Evolutionary conservation across 1,140 invertebrate species (phyloP).

Genomic region (Arctopsyche grandis): DNA sequence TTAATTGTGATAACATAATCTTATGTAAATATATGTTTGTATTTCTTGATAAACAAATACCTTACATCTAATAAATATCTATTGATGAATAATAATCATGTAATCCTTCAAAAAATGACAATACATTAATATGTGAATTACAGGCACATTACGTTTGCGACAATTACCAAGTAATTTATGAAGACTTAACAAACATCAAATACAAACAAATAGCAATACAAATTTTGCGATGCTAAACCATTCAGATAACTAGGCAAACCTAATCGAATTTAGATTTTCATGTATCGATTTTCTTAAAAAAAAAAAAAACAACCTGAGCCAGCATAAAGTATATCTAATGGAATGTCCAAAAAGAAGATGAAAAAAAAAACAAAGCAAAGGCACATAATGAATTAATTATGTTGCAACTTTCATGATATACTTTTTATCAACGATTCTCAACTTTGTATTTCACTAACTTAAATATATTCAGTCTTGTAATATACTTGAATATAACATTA

Average conservation of each 20-base stretch:
- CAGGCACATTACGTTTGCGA: slow-evolving; percentile 53
- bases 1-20: slow-evolving; percentile 54
- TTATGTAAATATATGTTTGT: slow-evolving; percentile 54
- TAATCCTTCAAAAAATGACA: slow-evolving; percentile 48
- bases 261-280: not conserved
- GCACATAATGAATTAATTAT: slow-evolving; percentile 50
- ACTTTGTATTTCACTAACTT: slow-evolving; percentile 49
- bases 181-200: slow-evolving; percentile 53
- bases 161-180: slow-evolving; percentile 45
- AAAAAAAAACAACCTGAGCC: slow-evolving; percentile 28
- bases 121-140: slow-evolving; percentile 53
- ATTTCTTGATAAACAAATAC: slow-evolving; percentile 54
- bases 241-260: slow-evolving; percentile 37
- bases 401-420: slow-evolving; percentile 43
- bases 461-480: slow-evolving; percentile 55
- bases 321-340: slow-evolving; percentile 53
- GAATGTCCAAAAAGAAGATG: slow-evolving; percentile 49
- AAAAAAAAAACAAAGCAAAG: slow-evolving; percentile 46
- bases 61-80: slow-evolving; percentile 55
- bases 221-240: slow-evolving; percentile 49
- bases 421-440: slow-evolving; percentile 43
- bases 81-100: slow-evolving; percentile 51
- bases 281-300: slow-evolving; percentile 41
- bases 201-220: slow-evolving; percentile 51
- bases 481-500: slow-evolving; percentile 41